Base-by-base conservation (phyloP, 2,888 invertebrate genomes). In the Sphaerophoria taeniata region DNA sequence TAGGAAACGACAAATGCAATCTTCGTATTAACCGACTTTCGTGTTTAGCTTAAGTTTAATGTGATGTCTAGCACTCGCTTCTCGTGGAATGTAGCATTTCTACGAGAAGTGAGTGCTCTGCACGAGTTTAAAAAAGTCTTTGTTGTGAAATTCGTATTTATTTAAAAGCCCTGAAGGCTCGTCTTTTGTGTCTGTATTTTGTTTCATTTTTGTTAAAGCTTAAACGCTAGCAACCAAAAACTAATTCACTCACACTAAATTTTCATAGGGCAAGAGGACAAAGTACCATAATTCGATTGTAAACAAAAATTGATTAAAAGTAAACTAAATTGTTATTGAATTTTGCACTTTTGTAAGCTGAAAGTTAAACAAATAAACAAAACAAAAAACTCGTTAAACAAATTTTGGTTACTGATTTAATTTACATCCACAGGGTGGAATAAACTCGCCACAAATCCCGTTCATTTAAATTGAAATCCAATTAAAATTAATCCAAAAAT, bases 321-420 rank as follows among this genome's bases (percentile, higher is more conserved):
- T 39, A 39, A 39, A 58, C 5, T 39, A 47, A 56, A 67, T 34
- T 72, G 82, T 82, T 83, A 75, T 80, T 71, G 75, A 75, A 67
- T 84, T 84, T 84, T 84, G 80, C 84, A 84, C 80, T 84, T 84
- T 84, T 84, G 83, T 84, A 84, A 72, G 60, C 60, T 36, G 56
- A 43, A 75, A 39, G 69, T 73, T 77, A 58, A 71, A 43, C 65
- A 45, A 76, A 81, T 65, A 51, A 9, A 72, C 70, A 71, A 1
- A 43, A 56, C n/a, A 63, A 76, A 55, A 63, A 65, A 76, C 51
- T 71, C 58, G 81, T 81, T 81, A 33, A 65, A 47, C 12, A 43
- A 61, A 36, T 14, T 11, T 34, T n/a, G n/a, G n/a, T 14, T 34
- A 16, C 7, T 11, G 36, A 16, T 11, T 39, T 39, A 2, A 24